Evolutionary conservation across 2,113 vertebrate species (phyloP).

Genomic region (Psittacara wagleri): DNA sequence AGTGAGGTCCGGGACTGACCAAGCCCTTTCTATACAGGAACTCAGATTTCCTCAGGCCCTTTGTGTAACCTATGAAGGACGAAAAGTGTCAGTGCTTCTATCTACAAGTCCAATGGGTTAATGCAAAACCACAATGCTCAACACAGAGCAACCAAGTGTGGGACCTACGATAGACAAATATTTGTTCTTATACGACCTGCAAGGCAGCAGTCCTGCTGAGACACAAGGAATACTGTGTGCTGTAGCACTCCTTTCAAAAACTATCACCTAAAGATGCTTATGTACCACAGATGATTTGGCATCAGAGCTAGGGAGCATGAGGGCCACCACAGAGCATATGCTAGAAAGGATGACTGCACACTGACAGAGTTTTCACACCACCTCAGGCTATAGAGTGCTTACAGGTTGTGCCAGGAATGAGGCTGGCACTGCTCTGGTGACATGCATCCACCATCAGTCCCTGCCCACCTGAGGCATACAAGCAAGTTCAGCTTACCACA

Average conservation of each 20-base stretch:
- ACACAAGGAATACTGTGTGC: constrained; percentile 53
- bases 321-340: constrained; percentile 29
- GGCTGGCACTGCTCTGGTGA: not conserved
- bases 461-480: not conserved
- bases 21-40: constrained; percentile 5
- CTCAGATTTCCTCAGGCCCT: constrained; percentile 38
- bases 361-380: not conserved
- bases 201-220: constrained; percentile 55
- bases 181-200: constrained; percentile 36
- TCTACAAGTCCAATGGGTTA: not conserved
- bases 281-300: constrained; percentile 32
- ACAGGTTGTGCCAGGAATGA: constrained; percentile 14
- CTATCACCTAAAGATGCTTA: constrained; percentile 25
- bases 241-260: constrained; percentile 59
- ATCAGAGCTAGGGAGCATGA: constrained; percentile 30
- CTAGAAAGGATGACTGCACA: constrained; percentile 18
- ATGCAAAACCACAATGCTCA: constrained; percentile 1
- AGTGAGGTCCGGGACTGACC: not conserved
- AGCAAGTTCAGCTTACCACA: constrained; percentile 16
- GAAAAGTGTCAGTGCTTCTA: constrained; percentile 67
- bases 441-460: not conserved
- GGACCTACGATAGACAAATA: not conserved
- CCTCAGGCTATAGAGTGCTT: constrained; percentile 46
- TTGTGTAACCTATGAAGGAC: constrained; percentile 28
- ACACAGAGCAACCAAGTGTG: constrained; percentile 23